phyloP scores from a whole-genome alignment of 2,113 vertebrate genomes.

The Pachyramphus minor region DNA sequence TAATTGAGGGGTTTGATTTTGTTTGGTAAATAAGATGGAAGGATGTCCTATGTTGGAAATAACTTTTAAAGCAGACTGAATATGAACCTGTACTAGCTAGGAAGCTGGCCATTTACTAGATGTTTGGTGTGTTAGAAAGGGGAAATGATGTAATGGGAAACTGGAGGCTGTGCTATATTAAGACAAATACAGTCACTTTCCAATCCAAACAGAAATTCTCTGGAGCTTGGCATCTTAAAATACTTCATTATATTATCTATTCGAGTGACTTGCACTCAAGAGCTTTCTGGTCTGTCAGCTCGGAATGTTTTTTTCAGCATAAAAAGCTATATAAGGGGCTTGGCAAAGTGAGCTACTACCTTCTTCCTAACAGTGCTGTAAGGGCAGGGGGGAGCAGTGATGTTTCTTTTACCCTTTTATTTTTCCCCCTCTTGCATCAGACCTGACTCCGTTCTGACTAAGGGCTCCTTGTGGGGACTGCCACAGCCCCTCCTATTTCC shows the following conservation, averaged over 20 bases:
- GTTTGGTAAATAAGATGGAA: neutral
- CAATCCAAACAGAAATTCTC: neutral
- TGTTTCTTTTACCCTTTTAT: neutral
- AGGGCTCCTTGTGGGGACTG: neutral
- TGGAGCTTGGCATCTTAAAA: neutral
- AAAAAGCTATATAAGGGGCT: neutral
- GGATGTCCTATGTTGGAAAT: neutral
- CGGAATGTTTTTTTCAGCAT: neutral
- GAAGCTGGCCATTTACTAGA: neutral
- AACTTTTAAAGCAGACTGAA: neutral
- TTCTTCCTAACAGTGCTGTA: neutral
- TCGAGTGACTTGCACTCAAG: neutral
- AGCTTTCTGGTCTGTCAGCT: neutral
- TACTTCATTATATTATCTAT: neutral
- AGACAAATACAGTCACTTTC: neutral
- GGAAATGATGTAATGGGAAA: neutral
- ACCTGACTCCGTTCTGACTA: neutral
- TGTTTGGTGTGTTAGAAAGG: neutral
- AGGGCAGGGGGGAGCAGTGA: accelerated
- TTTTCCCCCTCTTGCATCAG: neutral
- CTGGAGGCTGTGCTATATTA: neutral
- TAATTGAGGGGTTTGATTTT: neutral
- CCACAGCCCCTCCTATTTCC: neutral
- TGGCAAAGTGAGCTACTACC: neutral
- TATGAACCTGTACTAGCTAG: neutral